Evolutionary conservation across 2,888 invertebrate species (phyloP), one percentile per base, ranked within the genome.

Genomic region (Agonum fuliginosum): DNA sequence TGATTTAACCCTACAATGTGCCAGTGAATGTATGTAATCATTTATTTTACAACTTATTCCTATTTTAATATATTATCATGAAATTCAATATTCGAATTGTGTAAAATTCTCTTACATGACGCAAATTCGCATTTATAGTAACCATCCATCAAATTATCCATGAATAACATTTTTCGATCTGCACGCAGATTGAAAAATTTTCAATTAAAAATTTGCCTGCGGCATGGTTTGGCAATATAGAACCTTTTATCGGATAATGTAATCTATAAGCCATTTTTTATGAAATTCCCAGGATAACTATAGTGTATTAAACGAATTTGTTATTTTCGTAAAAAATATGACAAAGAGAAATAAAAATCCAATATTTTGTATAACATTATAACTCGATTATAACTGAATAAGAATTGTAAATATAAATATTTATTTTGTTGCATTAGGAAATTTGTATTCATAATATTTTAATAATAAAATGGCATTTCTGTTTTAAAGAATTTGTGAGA

Each of bases 181-280:
- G n/a, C 37, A 12, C 24, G 8, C 54, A 24, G 12, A 54, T 54
- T 12, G 10, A 54, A 54, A 54, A 54, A 54, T 22, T n/a, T 54
- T 54, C 54, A 54, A 54, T 54, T 54, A 54, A 54, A 48, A 54
- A 54, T 54, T 24, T 54, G 8, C 54, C 22, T 12, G 8, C 5
- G 12, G 54, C 54, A 22, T 12, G 22, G 37, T 37, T 54, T n/a
- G 24, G 8, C 22, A 54, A 54, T 20, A 24, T 54, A 24, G 12
- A 37, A 24, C 54, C n/a, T 54, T 54, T 54, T 54, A 54, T 54
- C 54, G 54, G 54, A n/a, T 54, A 54, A 24, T 54, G 24, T 54
- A 54, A 54, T 54, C 54, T 54, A 54, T 54, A 54, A 22, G 8
- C 24, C 54, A 12, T 20, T 54, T 54, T 54, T 10, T 12, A n/a